Base-by-base conservation (phyloP, 2,888 invertebrate genomes). In the Andrena chrysosceles region DNA sequence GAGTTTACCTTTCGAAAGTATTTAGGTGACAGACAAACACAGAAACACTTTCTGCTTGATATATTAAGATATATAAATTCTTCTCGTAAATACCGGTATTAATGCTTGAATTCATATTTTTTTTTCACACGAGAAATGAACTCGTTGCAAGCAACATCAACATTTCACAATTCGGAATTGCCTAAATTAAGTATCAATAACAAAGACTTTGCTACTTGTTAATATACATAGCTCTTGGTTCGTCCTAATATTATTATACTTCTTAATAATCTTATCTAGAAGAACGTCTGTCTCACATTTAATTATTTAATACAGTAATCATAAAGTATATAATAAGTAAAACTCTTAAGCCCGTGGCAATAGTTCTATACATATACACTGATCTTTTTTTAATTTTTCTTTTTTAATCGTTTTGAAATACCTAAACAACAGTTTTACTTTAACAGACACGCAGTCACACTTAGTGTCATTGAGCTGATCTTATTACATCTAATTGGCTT, bases 381-480 rank as follows among this genome's bases (percentile, higher is more conserved):
- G 91, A 91, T 88, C 87, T 10, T 54, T 20, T 54, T 54, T 54
- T 54, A 8, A 88, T 77, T 62, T 63, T 83, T 89, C 71, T 42
- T 56, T 83, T 69, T 87, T 84, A 89, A 79, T 89, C 90, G 88
- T 86, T 89, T 87, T 87, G 86, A 89, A 89, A 84, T 91, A 90
- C 85, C 88, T 90, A 89, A 90, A 90, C 88, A 89, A 88, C 88
- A 86, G 84, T 89, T 90, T 87, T 84, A 84, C 82, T 89, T 88
- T 88, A 87, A 91, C 89, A 89, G 89, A 91, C 89, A 89, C 87
- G 89, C 91, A 89, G 87, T 91, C 91, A 91, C 86, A 89, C 91
- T 92, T 92, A 90, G 90, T 91, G 92, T 93, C 91, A 92, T 93
- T 93, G 93, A 93, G 93, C 92, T 91, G 91, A 91, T 91, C 90